Evolutionary conservation across 2,888 invertebrate genomes (phyloP).

Genomic region (Torymus tubicola): DNA sequence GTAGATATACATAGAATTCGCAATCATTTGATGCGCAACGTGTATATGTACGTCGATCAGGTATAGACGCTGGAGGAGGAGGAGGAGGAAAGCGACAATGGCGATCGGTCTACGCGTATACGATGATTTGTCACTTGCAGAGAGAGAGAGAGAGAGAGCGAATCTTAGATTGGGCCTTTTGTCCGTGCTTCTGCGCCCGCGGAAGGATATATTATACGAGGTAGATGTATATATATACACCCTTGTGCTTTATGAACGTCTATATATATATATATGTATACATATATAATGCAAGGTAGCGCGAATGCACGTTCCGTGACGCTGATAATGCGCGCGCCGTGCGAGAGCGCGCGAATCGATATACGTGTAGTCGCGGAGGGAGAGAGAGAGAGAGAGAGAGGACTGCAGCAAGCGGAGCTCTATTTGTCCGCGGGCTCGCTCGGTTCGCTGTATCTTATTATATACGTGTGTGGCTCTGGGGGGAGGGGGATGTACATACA

Average conservation of each 20-base stretch:
- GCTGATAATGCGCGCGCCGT: neutral
- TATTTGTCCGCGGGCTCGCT: slow-evolving; percentile 34
- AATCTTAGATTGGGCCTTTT: slow-evolving; percentile 57
- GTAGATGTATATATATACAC: neutral
- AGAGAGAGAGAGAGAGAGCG: slow-evolving; percentile 23
- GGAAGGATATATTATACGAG: slow-evolving; percentile 38
- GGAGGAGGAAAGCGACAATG: neutral
- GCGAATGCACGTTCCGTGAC: slow-evolving; percentile 1
- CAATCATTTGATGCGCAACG: too few relatives aligned
- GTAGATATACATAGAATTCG: too few relatives aligned
- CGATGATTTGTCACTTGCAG: slow-evolving; percentile 59
- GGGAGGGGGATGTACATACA: neutral
- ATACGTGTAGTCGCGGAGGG: neutral
- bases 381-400: neutral
- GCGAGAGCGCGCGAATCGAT: slow-evolving; percentile 20
- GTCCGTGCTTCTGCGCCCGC: slow-evolving; percentile 54
- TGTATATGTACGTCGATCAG: too few relatives aligned
- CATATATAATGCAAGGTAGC: too few relatives aligned
- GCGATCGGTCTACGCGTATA: slow-evolving; percentile 55
- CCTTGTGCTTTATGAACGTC: slow-evolving; percentile 42
- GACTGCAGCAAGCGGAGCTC: neutral
- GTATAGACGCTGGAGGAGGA: too few relatives aligned
- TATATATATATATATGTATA: neutral
- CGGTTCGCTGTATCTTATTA: slow-evolving; percentile 31
- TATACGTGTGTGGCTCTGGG: neutral